Percentiles rank a stretch among this genome's conserved stretches.
phyloP scores from a whole-genome alignment of 2,888 invertebrate genomes.

The Drosophila pseudotalamancana region DNA sequence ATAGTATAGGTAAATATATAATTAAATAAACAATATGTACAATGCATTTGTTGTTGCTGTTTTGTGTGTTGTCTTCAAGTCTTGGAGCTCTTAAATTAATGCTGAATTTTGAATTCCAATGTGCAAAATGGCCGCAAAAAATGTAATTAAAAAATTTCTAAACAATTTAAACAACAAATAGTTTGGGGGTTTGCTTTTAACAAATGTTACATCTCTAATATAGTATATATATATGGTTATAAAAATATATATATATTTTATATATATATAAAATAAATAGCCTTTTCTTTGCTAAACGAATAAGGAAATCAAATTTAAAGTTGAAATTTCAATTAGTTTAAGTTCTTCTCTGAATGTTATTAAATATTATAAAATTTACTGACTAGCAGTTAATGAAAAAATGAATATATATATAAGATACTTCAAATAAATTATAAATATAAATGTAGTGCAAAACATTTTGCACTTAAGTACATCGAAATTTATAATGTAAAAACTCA shows the following conservation, averaged over 20 bases:
- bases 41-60: conserved; percentile 50
- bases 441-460: conserved; percentile 46
- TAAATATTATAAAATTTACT: conserved; percentile 64
- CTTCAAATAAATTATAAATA: conserved; percentile 65
- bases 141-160: conserved; percentile 37
- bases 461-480: conserved; percentile 65
- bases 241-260: conserved; percentile 16
- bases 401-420: conserved; percentile 31
- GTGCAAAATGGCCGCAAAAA: conserved; percentile 75
- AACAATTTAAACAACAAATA: conserved; percentile 42
- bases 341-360: conserved; percentile 41
- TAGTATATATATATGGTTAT: conserved; percentile 32
- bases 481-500: conserved; percentile 42
- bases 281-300: conserved; percentile 67
- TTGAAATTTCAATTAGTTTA: conserved; percentile 37
- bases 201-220: conserved; percentile 21
- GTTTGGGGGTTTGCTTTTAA: conserved; percentile 30
- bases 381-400: conserved; percentile 72
- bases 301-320: conserved; percentile 54
- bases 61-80: conserved; percentile 63
- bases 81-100: conserved; percentile 75
- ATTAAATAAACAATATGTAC: conserved; percentile 78
- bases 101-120: conserved; percentile 75
- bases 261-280: conserved; percentile 63
- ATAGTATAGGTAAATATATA: conserved; percentile 46